Evolutionary conservation across 1,140 invertebrate species (phyloP), one percentile per base, ranked within the genome.

Genomic region (Lucilia cuprina): DNA sequence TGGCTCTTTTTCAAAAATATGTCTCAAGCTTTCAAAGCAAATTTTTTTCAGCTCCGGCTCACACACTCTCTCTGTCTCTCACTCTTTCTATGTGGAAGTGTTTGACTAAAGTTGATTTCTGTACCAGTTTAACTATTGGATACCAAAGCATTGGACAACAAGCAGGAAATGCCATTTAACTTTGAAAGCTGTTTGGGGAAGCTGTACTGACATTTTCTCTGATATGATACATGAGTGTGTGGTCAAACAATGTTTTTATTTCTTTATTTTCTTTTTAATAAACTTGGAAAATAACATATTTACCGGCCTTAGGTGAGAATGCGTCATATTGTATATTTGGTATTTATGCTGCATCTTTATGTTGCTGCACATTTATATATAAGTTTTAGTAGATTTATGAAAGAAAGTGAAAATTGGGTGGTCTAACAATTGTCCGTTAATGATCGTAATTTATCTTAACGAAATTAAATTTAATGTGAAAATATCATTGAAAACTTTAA

Each of bases 111-210:
- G 14, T 9, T 65, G 2, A 13, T 65, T 65, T 65, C 14, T 21
- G 65, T 70, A 12, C 21, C 65, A 25, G 65, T 60, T 60, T 60
- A n/a, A 60, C 14, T n/a, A 17, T 7, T 7, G n/a, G 55, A 60
- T 5, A n/a, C 5, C 55, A n/a, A 30, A 30, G 25, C 25, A 60
- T n/a, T n/a, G n/a, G 55, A n/a, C n/a, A 78, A 78, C 75, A 78
- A 80, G 77, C 77, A 80, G 77, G 77, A 80, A 80, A 80, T 80
- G 77, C 77, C 77, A 80, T 80, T 80, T 80, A 80, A 80, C 77
- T 80, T 49, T 49, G 77, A 80, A 80, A 80, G 77, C 25, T 80
- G 77, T 80, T 80, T 80, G 35, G 77, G 77, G 77, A 80, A 80
- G 77, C 77, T 80, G 77, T 80, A 80, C 77, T 80, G 77, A 80